phyloP scores from a whole-genome alignment of 1,140 invertebrate genomes.

The Choristoneura fumiferana region DNA sequence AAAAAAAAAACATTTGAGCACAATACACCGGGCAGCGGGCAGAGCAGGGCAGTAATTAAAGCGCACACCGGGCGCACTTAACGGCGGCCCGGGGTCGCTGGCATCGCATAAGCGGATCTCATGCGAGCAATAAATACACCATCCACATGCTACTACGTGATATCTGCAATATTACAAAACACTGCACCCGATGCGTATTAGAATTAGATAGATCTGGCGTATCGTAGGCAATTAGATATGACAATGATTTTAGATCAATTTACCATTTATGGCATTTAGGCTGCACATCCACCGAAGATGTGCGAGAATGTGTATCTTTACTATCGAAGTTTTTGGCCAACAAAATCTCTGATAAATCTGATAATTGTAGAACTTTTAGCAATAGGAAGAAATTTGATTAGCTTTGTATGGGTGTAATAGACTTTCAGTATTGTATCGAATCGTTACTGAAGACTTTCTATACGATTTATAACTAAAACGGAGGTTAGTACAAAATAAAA shows the following conservation, averaged over 20 bases:
- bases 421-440: too few relatives aligned
- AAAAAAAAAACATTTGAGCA: neutral
- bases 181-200: neutral
- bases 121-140: slow-evolving; percentile 17
- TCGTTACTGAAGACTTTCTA: too few relatives aligned
- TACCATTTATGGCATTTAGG: too few relatives aligned
- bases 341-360: too few relatives aligned
- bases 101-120: slow-evolving; percentile 14
- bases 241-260: too few relatives aligned
- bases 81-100: slow-evolving; percentile 13
- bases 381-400: too few relatives aligned
- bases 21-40: neutral
- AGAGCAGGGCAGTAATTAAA: slow-evolving; percentile 12
- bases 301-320: too few relatives aligned
- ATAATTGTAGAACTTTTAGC: too few relatives aligned
- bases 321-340: too few relatives aligned
- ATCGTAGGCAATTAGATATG: neutral
- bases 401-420: too few relatives aligned
- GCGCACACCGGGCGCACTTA: slow-evolving; percentile 16
- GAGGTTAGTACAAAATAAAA: neutral
- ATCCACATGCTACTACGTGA: slow-evolving; percentile 5
- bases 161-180: slow-evolving; percentile 12
- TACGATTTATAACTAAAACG: too few relatives aligned
- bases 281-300: too few relatives aligned
- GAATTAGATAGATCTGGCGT: neutral